Percentiles rank a stretch among this genome's conserved stretches.
Evolutionary conservation across 2,888 invertebrate species (phyloP).

Genomic region (Lapara coniferarum): DNA sequence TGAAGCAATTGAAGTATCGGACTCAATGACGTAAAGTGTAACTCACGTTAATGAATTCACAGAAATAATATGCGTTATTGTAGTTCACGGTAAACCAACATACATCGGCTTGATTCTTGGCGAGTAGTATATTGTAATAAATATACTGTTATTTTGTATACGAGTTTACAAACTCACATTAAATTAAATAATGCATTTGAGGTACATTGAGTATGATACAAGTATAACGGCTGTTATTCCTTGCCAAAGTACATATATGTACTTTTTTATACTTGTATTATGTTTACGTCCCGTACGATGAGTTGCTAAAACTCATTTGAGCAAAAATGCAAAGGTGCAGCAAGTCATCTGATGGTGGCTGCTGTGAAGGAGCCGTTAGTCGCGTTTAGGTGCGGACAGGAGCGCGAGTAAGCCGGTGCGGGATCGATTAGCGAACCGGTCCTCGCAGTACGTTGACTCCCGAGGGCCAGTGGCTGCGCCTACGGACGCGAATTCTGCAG

Average conservation of each 20-base stretch:
- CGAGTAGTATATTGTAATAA: too few species aligned
- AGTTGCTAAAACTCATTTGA: background rate
- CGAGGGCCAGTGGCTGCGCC: constrained; percentile 64
- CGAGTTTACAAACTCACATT: background rate
- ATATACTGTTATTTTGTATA: background rate
- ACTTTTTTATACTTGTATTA: background rate
- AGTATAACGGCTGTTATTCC: too few species aligned
- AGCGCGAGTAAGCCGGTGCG: constrained; percentile 69
- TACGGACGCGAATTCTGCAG: constrained; percentile 64
- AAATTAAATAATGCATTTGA: background rate
- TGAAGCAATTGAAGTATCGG: constrained; percentile 58
- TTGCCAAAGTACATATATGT: too few species aligned
- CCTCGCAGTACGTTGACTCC: constrained; percentile 78
- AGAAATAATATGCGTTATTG: constrained; percentile 25
- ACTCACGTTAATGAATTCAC: constrained; percentile 30
- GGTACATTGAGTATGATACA: too few species aligned
- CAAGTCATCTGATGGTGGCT: constrained; percentile 53
- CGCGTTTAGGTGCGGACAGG: constrained; percentile 76
- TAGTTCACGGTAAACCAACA: background rate
- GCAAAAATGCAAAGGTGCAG: constrained; percentile 26
- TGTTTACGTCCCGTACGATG: background rate
- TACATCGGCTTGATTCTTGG: background rate
- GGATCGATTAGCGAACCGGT: constrained; percentile 83
- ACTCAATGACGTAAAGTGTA: constrained; percentile 33
- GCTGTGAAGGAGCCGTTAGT: constrained; percentile 75